Percentiles rank a stretch among this genome's conserved stretches.
These are phyloP conservation scores for Lepisosteus oculatus DNA, from an alignment of 2,113 vertebrate species.

Conservation along the genomic window DNA sequence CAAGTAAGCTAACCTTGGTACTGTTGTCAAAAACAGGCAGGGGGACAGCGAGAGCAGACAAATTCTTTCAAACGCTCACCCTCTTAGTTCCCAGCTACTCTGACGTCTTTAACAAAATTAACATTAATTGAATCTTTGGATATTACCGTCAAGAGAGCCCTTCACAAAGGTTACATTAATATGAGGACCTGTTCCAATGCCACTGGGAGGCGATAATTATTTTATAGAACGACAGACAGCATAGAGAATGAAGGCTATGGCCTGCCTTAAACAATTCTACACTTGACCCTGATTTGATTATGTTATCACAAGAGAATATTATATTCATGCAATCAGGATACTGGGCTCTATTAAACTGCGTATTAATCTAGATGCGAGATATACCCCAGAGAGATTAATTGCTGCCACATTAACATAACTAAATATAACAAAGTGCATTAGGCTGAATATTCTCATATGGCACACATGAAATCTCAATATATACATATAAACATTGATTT, in stretches of 20 bases:
- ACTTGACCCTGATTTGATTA: constrained; percentile 25
- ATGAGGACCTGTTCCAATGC: constrained; percentile 19
- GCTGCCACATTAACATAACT: neutral
- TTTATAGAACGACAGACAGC: constrained; percentile 28
- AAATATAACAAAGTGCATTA: constrained; percentile 1
- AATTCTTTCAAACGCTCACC: too few species aligned
- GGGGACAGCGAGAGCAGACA: too few species aligned
- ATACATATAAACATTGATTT: too few species aligned
- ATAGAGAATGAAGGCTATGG: constrained; percentile 18
- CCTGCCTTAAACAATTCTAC: constrained; percentile 17
- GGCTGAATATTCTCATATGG: neutral
- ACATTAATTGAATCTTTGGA: constrained; percentile 44
- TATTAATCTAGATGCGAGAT: constrained; percentile 23
- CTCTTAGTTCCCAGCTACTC: constrained; percentile 29
- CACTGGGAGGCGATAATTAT: constrained; percentile 27
- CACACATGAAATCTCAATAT: neutral
- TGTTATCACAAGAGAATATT: constrained; percentile 16
- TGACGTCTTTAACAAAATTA: constrained; percentile 32
- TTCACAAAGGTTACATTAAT: constrained; percentile 38
- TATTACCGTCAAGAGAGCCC: constrained; percentile 32
- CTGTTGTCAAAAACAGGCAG: too few species aligned
- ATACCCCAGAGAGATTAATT: constrained; percentile 8
- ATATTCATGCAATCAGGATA: constrained; percentile 5
- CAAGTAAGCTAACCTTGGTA: too few species aligned
- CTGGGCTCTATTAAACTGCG: constrained; percentile 7